Evolutionary conservation across 2,888 invertebrate species (phyloP).

Genomic region (Drosophila paramelanica): DNA sequence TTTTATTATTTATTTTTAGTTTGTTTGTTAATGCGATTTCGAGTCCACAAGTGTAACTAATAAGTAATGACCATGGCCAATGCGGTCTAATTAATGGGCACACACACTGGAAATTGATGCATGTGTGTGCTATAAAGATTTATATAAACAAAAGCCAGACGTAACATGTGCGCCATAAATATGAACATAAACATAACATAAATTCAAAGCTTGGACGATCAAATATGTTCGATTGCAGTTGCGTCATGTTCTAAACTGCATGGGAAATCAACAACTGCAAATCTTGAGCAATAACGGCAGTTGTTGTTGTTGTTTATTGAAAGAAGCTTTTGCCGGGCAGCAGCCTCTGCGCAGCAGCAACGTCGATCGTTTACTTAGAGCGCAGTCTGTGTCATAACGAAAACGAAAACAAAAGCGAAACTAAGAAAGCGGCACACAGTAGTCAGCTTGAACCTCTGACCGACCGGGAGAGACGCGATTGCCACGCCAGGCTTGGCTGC

Average conservation of each 20-base stretch:
- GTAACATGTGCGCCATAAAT: constrained; percentile 2
- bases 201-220: constrained; percentile 17
- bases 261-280: constrained; percentile 17
- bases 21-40: constrained; percentile 3
- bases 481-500: constrained; percentile 19
- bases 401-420: constrained; percentile 22
- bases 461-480: constrained; percentile 53
- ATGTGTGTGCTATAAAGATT: constrained; percentile 30
- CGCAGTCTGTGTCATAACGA: neutral
- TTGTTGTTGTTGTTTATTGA: constrained; percentile 35
- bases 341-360: constrained; percentile 9
- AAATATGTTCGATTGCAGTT: constrained; percentile 26
- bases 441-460: constrained; percentile 63
- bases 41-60: constrained; percentile 61
- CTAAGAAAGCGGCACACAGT: constrained; percentile 53
- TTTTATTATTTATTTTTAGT: neutral
- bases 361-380: too few species aligned
- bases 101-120: constrained; percentile 40
- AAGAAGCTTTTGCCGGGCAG: constrained; percentile 32
- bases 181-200: constrained; percentile 49
- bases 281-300: constrained; percentile 44
- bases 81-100: constrained; percentile 50
- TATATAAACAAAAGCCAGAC: constrained; percentile 1
- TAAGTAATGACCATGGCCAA: constrained; percentile 27
- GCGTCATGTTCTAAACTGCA: constrained; percentile 51